Conservation (phyloP, 2,888 invertebrate genomes). For the Halictus ligatus region DNA sequence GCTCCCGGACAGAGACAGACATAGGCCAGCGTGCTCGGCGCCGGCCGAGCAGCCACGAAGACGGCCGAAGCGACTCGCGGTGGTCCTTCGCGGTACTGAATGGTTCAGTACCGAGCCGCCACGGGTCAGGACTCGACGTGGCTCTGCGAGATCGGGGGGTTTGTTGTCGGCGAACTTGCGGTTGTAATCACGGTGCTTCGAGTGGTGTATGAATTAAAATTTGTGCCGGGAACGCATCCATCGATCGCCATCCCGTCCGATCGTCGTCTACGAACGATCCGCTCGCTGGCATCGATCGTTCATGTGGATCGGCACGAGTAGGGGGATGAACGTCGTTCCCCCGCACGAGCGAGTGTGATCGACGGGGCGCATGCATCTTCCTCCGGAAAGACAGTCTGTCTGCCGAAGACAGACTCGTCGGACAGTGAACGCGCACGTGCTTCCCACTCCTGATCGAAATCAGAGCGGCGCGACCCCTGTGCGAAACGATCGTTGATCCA, state of each 20-base stretch:
- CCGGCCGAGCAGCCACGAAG: slow-evolving; percentile 67
- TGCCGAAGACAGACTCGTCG: neutral
- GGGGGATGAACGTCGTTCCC: neutral
- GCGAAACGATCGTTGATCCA: neutral
- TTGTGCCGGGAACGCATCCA: neutral
- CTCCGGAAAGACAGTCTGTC: neutral
- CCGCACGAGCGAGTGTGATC: neutral
- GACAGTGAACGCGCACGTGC: slow-evolving; percentile 37
- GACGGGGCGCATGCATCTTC: neutral
- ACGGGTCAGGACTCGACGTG: slow-evolving; percentile 81
- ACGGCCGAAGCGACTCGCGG: slow-evolving; percentile 73
- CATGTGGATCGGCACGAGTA: neutral
- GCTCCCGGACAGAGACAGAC: slow-evolving; percentile 26
- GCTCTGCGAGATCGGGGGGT: slow-evolving; percentile 41
- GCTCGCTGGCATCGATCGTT: slow-evolving; percentile 1
- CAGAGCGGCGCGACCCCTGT: neutral
- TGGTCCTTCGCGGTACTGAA: slow-evolving; percentile 76
- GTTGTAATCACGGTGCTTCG: slow-evolving; percentile 27
- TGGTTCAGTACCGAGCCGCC: slow-evolving; percentile 83
- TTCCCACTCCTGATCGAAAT: neutral
- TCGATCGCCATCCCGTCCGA: neutral
- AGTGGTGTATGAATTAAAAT: slow-evolving; percentile 63
- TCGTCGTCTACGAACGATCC: slow-evolving; percentile 25
- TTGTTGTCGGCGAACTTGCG: slow-evolving; percentile 27
- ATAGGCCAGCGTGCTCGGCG: slow-evolving; percentile 68